A percentile compares a stretch with the other conserved stretches of the same genome.
Conservation (phyloP, 2,797 vertebrate species). For the Fistularia commersonii region DNA sequence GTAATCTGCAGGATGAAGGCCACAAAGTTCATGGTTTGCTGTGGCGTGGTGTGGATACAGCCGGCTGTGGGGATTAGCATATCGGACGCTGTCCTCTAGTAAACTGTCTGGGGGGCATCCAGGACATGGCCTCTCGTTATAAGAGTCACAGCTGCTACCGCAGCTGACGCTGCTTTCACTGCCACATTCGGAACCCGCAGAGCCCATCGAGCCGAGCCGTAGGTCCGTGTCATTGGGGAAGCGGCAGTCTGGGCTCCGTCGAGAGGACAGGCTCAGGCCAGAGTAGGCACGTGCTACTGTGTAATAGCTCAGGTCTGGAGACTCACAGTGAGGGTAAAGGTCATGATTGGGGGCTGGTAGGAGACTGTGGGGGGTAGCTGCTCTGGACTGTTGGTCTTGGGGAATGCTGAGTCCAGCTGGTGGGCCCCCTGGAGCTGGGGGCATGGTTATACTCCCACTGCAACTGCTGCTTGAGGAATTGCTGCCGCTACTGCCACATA, state of each 20-base stretch:
- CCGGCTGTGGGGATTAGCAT: conserved; percentile 40
- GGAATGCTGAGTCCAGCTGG: conserved; percentile 73
- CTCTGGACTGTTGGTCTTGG: conserved; percentile 77
- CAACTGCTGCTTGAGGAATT: conserved; percentile 11
- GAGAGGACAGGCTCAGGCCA: conserved; percentile 79
- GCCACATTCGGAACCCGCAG: conserved; percentile 85
- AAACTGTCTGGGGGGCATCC: conserved; percentile 81
- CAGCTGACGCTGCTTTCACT: conserved; percentile 91
- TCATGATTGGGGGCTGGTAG: conserved; percentile 77
- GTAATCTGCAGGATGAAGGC: conserved; percentile 59
- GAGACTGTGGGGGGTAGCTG: conserved; percentile 74
- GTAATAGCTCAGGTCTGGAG: conserved; percentile 89
- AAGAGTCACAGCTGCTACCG: conserved; percentile 87
- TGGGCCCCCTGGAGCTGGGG: conserved; percentile 76
- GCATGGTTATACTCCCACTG: conserved; percentile 23
- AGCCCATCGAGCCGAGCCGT: conserved; percentile 77
- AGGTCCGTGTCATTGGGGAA: conserved; percentile 84
- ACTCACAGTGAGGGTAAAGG: conserved; percentile 90
- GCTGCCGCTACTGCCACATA: conserved; percentile 22
- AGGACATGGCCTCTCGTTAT: conserved; percentile 79
- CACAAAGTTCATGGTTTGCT: conserved; percentile 37
- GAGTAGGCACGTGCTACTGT: conserved; percentile 87
- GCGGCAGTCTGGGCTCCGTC: conserved; percentile 82
- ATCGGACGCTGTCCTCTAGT: conserved; percentile 83
- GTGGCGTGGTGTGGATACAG: conserved; percentile 41